Evolutionary conservation across 2,888 invertebrate genomes (phyloP).

Genomic region (Bombylius discolor): DNA sequence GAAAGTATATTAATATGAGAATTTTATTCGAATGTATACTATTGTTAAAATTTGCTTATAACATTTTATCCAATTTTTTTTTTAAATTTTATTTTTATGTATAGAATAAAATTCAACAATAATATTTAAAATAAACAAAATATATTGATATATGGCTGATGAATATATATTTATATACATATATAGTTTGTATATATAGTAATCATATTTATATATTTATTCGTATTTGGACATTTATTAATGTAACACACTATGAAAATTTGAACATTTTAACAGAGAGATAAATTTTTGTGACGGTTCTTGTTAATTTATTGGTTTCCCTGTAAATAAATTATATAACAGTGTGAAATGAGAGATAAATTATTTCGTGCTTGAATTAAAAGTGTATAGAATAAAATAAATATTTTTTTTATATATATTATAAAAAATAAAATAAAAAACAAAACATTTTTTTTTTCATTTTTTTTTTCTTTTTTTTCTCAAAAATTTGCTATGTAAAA

Average conservation of each 20-base stretch:
- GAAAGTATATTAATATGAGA: slow-evolving; percentile 14
- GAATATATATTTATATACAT: not conserved
- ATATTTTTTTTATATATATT: not conserved
- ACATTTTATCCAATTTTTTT: not conserved
- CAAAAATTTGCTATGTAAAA: not conserved
- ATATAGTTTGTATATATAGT: slow-evolving; percentile 3
- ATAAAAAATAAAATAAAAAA: no score
- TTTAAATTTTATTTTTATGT: not conserved
- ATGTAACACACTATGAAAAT: slow-evolving; percentile 10
- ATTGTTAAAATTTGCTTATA: slow-evolving; percentile 7
- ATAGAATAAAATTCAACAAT: not conserved
- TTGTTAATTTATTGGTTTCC: slow-evolving; percentile 14
- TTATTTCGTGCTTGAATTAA: slow-evolving; percentile 7
- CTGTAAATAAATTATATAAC: slow-evolving; percentile 15
- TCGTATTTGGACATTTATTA: slow-evolving; percentile 7
- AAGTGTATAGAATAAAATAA: not conserved
- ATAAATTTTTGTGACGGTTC: slow-evolving; percentile 15
- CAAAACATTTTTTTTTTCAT: no score
- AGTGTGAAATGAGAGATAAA: slow-evolving; percentile 13
- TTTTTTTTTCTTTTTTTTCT: no score
- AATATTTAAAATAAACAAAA: no score
- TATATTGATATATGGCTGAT: no score
- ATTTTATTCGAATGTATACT: slow-evolving; percentile 9
- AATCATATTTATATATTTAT: not conserved
- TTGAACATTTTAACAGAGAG: slow-evolving; percentile 13